A percentile compares a stretch with the other conserved stretches of the same genome.
Evolutionary conservation across 2,113 vertebrate species (phyloP).

Genomic region (Clinocottus analis): DNA sequence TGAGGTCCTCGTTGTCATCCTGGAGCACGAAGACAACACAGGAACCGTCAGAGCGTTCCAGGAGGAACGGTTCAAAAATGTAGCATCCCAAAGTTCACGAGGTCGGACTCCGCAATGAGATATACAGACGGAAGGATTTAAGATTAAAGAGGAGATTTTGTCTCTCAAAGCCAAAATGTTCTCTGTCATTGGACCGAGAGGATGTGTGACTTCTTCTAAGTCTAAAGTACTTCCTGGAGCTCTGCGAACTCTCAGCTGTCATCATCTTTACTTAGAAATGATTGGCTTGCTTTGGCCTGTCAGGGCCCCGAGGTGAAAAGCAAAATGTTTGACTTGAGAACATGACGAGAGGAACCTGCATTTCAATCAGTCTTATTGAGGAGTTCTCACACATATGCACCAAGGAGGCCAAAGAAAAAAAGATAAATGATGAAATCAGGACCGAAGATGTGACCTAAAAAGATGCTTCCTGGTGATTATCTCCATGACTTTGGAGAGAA

Average conservation of each 20-base stretch:
- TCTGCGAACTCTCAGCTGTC: slow-evolving; percentile 25
- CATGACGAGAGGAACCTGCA: background rate
- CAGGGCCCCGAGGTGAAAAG: background rate
- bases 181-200: background rate
- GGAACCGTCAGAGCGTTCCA: background rate
- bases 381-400: background rate
- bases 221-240: slow-evolving; percentile 33
- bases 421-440: background rate
- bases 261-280: slow-evolving; percentile 6
- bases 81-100: slow-evolving; percentile 18
- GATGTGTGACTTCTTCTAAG: slow-evolving; percentile 28
- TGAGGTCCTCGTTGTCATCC: slow-evolving; percentile 96
- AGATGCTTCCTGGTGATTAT: background rate
- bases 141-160: slow-evolving; percentile 46
- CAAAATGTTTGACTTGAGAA: background rate
- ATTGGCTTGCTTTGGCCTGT: background rate
- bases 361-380: background rate
- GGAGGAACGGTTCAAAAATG: background rate
- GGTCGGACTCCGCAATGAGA: slow-evolving; percentile 8
- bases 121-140: slow-evolving; percentile 4
- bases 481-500: background rate
- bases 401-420: background rate
- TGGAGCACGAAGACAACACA: slow-evolving; percentile 64
- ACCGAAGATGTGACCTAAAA: background rate
- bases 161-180: slow-evolving; percentile 15